Conservation (phyloP, 2,113 vertebrate genomes). For the Columba janthina region DNA sequence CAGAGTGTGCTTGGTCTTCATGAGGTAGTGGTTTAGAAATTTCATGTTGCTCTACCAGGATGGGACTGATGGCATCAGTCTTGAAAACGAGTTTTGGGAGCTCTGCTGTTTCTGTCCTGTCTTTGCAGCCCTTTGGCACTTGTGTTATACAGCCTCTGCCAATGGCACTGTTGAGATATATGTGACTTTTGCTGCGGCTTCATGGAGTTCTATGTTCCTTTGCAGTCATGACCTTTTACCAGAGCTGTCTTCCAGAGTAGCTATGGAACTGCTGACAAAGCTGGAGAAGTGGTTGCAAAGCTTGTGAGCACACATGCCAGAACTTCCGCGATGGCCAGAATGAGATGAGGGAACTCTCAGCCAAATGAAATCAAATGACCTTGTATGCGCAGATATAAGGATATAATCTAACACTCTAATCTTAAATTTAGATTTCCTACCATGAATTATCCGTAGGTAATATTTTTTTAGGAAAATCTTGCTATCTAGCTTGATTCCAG, state of each 20-base stretch:
- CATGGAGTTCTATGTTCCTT: not conserved
- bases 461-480: not conserved
- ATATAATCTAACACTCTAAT: not conserved
- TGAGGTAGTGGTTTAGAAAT: not conserved
- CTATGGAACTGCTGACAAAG: not conserved
- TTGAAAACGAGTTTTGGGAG: fast-evolving
- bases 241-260: not conserved
- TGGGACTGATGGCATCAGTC: not conserved
- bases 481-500: not conserved
- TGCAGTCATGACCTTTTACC: not conserved
- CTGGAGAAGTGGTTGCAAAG: not conserved
- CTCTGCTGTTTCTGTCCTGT: not conserved
- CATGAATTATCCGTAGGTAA: not conserved
- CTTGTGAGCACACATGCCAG: not conserved
- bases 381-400: not conserved
- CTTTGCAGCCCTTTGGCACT: fast-evolving
- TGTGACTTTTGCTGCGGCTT: not conserved
- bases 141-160: not conserved
- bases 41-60: not conserved
- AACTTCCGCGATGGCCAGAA: not conserved
- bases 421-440: not conserved
- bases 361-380: not conserved
- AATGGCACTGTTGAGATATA: not conserved
- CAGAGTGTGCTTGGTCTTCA: not conserved
- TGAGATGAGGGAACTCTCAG: not conserved